Evolutionary conservation across 2,888 invertebrate genomes (phyloP).

Genomic region (Zaprionus obscuricornis): DNA sequence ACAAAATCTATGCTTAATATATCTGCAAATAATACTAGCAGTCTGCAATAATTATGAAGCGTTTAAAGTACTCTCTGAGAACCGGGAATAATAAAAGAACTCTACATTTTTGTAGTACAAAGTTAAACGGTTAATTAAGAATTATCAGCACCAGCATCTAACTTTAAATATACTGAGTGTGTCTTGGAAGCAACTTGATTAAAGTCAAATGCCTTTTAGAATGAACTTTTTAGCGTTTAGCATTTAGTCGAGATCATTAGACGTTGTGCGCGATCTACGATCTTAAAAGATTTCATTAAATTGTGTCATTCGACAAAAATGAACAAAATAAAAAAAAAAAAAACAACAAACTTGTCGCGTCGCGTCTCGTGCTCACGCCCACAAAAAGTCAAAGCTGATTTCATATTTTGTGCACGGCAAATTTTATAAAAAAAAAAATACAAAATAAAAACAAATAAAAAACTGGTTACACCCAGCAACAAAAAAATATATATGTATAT

Average conservation of each 20-base stretch:
- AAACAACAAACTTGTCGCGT: slow-evolving; percentile 24
- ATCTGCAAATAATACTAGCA: too few relatives aligned
- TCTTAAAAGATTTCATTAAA: slow-evolving; percentile 49
- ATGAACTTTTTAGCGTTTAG: slow-evolving; percentile 11
- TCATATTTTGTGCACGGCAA: slow-evolving; percentile 50
- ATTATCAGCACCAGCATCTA: too few relatives aligned
- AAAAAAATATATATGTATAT: slow-evolving; percentile 11
- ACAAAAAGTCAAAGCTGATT: slow-evolving; percentile 63
- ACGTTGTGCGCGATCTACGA: slow-evolving; percentile 18
- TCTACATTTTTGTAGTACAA: too few relatives aligned
- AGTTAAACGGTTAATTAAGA: too few relatives aligned
- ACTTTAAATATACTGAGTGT: too few relatives aligned
- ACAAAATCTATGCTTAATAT: too few relatives aligned
- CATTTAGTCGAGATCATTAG: slow-evolving; percentile 36
- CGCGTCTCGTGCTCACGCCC: slow-evolving; percentile 64
- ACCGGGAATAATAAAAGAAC: too few relatives aligned
- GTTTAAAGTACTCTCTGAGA: too few relatives aligned
- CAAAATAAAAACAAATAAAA: too few relatives aligned
- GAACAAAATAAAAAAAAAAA: slow-evolving; percentile 29
- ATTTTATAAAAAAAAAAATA: slow-evolving; percentile 34
- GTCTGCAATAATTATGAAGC: too few relatives aligned
- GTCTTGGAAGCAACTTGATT: background rate
- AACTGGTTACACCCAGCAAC: slow-evolving; percentile 64
- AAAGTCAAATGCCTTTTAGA: slow-evolving; percentile 22
- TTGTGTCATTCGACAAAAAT: slow-evolving; percentile 65